Evolutionary conservation across 1,140 invertebrate genomes (phyloP), one percentile per base, ranked within the genome.

Genomic region (Zaprionus vittiger): DNA sequence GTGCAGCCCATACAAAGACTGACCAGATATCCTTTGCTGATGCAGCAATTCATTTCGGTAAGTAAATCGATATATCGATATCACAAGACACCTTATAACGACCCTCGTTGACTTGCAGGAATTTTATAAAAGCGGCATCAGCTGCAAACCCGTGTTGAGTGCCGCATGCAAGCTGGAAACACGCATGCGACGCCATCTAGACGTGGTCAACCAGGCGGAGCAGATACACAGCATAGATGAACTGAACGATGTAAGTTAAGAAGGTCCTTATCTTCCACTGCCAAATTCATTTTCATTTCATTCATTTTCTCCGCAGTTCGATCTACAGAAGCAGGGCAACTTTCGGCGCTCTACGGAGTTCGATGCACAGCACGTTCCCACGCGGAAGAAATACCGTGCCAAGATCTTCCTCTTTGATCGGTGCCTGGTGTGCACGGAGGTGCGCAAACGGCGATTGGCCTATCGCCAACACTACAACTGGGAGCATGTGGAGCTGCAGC

Each of bases 1-100:
- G 80, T 93, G 72, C 91, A 93, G 84, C 92, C 92, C 77, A 93
- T 93, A 68, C 92, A 93, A 91, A 91, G 92, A 89, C 89, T 93
- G 83, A 92, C 92, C 56, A 79, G 91, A 83, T 93, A 93, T 92
- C 91, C 91, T 6, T 83, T 93, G 78, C 77, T 93, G 14, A 55
- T 93, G 62, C 87, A 92, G 81, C 91, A 93, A 84, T 91, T 93
- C 22, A 92, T 92, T 91, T 87, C 89, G 70, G 91, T 92, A 67
- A 78, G 79, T 56, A 9, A 44, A 49, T 52, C 20, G 11, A 24
- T 20, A 7, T 17, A 24, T 24, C 20, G 41, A 47, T 47, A 49
- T 20, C 1, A 6, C 2, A 14, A 14, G 20, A 1, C 11, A 24
- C 3, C 4, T 24, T 52, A 24, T 52, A 52, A 12, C 11, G 9